phyloP scores from a whole-genome alignment of 2,797 vertebrate genomes.

The Platyrinchus mystaceus region DNA sequence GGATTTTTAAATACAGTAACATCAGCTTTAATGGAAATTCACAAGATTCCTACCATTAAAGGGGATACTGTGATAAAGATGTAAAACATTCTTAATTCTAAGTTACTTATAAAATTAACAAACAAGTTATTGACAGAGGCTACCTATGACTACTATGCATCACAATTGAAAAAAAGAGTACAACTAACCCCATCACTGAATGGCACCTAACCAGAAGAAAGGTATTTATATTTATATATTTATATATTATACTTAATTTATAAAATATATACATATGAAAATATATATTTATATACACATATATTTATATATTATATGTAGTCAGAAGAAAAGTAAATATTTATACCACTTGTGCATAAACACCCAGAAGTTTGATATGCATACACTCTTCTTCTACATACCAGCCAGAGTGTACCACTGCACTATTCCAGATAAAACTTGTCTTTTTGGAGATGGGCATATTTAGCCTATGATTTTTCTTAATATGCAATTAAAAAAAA shows the following conservation, averaged over 20 bases:
- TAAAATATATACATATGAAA: no score
- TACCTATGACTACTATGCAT: not conserved
- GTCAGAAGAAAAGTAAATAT: not conserved
- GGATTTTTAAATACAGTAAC: not conserved
- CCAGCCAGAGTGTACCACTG: not conserved
- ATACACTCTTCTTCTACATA: not conserved
- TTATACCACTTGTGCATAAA: not conserved
- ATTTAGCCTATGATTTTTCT: not conserved
- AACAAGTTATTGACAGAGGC: not conserved
- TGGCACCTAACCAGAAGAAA: not conserved
- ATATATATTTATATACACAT: no score
- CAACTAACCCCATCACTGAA: not conserved
- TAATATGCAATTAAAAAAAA: not conserved
- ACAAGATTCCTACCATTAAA: not conserved
- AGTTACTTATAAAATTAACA: not conserved
- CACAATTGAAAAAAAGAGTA: not conserved
- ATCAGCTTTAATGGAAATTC: not conserved
- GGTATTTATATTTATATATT: no score
- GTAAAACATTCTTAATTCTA: not conserved
- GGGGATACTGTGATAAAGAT: not conserved
- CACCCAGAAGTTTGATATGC: accelerated
- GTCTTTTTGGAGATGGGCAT: not conserved
- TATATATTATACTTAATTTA: no score
- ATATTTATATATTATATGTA: not conserved
- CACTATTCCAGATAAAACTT: not conserved